These are phyloP conservation scores for Heterotilapia buettikoferi DNA, from an alignment of 2,113 vertebrate species.

Conservation along the genomic window DNA sequence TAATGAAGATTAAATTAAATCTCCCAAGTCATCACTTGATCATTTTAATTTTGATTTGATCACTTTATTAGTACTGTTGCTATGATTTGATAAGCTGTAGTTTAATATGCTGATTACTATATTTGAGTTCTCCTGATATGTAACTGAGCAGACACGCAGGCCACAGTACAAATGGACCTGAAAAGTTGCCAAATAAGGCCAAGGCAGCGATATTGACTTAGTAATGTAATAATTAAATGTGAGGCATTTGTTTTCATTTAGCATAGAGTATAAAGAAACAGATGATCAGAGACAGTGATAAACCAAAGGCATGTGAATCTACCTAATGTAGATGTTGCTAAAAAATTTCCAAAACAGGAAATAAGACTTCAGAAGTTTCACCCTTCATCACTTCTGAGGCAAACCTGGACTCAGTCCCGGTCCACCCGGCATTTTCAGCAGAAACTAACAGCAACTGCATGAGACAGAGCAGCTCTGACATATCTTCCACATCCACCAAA, in stretches of 20 bases:
- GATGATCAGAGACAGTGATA: not conserved
- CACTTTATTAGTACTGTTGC: not conserved
- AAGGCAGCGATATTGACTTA: not conserved
- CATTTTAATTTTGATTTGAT: not conserved
- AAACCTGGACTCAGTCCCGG: not conserved
- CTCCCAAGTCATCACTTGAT: not conserved
- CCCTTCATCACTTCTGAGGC: not conserved
- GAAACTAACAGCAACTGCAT: not conserved
- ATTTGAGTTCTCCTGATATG: not conserved
- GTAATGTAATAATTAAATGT: not conserved
- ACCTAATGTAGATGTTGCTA: not conserved
- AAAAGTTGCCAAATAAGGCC: not conserved
- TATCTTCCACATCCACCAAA: conserved; percentile 39
- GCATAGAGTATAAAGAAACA: not conserved
- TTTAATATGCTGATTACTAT: not conserved
- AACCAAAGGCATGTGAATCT: not conserved
- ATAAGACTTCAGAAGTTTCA: not conserved
- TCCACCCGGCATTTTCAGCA: not conserved
- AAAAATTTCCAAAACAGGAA: not conserved
- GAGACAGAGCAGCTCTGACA: conserved; percentile 29
- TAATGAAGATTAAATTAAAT: not conserved
- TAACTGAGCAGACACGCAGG: not conserved
- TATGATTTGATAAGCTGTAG: not conserved
- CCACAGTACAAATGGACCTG: not conserved
- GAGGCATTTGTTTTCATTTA: not conserved